phyloP scores from a whole-genome alignment of 2,797 vertebrate species.

The Catostomus latipinnis region DNA sequence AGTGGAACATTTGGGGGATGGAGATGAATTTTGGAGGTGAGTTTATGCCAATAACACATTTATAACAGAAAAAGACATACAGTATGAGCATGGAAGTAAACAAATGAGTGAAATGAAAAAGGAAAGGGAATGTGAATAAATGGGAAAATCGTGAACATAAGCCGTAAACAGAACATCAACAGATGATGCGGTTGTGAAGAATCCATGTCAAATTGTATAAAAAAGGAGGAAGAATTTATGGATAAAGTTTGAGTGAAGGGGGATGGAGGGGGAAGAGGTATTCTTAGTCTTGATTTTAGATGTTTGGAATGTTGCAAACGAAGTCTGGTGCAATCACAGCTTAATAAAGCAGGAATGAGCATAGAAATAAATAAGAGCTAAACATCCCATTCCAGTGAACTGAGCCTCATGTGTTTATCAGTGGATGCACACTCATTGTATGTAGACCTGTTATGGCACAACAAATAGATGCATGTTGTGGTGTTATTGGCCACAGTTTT shows the following conservation, averaged over 20 bases:
- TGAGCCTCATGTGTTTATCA: constrained; percentile 60
- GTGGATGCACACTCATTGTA: constrained; percentile 67
- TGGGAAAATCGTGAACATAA: neutral
- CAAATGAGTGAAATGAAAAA: neutral
- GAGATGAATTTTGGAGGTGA: constrained; percentile 48
- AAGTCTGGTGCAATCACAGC: neutral
- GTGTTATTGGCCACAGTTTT: constrained; percentile 72
- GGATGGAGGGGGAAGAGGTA: constrained; percentile 71
- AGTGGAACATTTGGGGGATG: constrained; percentile 64
- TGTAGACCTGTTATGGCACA: constrained; percentile 78
- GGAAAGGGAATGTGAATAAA: neutral
- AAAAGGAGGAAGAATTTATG: constrained; percentile 43
- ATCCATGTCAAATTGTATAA: constrained; percentile 12
- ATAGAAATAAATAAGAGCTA: constrained; percentile 46
- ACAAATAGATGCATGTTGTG: constrained; percentile 78
- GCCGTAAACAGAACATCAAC: neutral
- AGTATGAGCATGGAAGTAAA: constrained; percentile 20
- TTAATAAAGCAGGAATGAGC: neutral
- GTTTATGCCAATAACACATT: constrained; percentile 30
- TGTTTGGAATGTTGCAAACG: neutral
- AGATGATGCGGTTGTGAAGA: neutral
- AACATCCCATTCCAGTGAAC: constrained; percentile 58
- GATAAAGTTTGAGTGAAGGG: constrained; percentile 65
- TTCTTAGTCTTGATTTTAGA: constrained; percentile 70
- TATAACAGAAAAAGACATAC: constrained; percentile 51